Base-by-base conservation (phyloP, 2,113 vertebrate species). In the Neolamprologus fasciatus region DNA sequence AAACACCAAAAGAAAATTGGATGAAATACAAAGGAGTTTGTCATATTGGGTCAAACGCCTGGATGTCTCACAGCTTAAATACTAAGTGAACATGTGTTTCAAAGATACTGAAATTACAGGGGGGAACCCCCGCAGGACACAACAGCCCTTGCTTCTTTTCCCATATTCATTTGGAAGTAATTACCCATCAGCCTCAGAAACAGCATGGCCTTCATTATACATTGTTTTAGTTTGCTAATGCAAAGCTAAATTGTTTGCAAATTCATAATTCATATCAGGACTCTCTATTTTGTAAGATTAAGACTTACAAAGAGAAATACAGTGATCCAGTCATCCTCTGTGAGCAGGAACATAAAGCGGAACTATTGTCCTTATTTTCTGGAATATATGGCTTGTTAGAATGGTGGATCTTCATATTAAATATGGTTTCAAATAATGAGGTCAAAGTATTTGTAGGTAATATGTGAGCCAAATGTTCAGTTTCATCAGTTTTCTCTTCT, bases 131-230 rank as follows among this genome's bases (percentile, higher is more conserved):
- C n/a, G 10, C 21, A 88, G 87, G 87, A 87, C 83, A 86, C 55
- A 17, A 81, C 57, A 47, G 55, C 80, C 63, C 35, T 76, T 8
- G 16, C 81, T 87, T 80, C 35, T 80, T 85, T 87, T 73, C 86
- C 79, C 85, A 85, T 57, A 84, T 8, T 86, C 95, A 96, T 95
- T 93, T 95, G 94, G 92, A 89, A 95, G 66, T 86, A 86, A 95
- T 95, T 95, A 95, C 63, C 83, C 79, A 82, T 89, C 86, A 87
- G 87, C 83, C 81, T 55, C 40, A 9, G 73, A 86, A 83, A 63
- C 58, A 55, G 10, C 21, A 3, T 78, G 71, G 61, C 68, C 55
- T 89, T 87, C 71, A 87, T 71, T 82, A 19, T 78, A 80, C 19
- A 37, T 80, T 83, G 87, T 85, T 90, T 80, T 19, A 55, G 51